phyloP scores from a whole-genome alignment of 2,888 invertebrate genomes.

The Hirtodrosophila alboralis region DNA sequence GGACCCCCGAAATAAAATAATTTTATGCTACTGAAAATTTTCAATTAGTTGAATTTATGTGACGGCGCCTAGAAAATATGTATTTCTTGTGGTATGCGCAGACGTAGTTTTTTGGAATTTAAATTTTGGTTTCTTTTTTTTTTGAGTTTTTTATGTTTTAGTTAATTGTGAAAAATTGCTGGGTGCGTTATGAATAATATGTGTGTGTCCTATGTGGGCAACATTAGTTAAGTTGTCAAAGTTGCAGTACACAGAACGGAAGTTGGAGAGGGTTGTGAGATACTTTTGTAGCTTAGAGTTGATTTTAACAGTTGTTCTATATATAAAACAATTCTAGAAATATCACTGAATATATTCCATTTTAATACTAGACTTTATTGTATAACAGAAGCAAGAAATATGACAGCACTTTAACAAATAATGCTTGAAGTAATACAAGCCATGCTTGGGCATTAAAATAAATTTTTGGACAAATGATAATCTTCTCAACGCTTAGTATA shows the following conservation, averaged over 20 bases:
- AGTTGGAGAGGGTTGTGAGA: background rate
- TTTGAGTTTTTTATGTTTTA: conserved; percentile 13
- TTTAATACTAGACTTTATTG: no score
- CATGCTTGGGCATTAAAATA: no score
- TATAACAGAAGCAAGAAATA: no score
- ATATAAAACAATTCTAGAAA: no score
- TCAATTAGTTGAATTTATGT: conserved; percentile 75
- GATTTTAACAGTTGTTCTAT: no score
- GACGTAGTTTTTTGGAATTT: conserved; percentile 20
- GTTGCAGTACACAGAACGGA: conserved; percentile 2
- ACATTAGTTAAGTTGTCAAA: conserved; percentile 40
- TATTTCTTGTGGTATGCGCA: conserved; percentile 18
- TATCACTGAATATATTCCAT: no score
- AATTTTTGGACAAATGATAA: no score
- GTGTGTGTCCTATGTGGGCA: background rate
- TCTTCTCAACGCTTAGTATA: no score
- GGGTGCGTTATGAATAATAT: conserved; percentile 17
- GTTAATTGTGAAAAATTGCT: conserved; percentile 64
- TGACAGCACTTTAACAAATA: no score
- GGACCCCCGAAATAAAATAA: conserved; percentile 19
- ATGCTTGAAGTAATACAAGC: no score
- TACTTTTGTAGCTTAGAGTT: no score
- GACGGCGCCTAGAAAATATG: conserved; percentile 30
- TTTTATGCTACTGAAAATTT: conserved; percentile 55
- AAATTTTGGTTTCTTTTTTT: conserved; percentile 2